Percentiles rank a stretch among this genome's conserved stretches.
Evolutionary conservation across 2,888 invertebrate species (phyloP).

Genomic region (Lasioglossum malachurum): DNA sequence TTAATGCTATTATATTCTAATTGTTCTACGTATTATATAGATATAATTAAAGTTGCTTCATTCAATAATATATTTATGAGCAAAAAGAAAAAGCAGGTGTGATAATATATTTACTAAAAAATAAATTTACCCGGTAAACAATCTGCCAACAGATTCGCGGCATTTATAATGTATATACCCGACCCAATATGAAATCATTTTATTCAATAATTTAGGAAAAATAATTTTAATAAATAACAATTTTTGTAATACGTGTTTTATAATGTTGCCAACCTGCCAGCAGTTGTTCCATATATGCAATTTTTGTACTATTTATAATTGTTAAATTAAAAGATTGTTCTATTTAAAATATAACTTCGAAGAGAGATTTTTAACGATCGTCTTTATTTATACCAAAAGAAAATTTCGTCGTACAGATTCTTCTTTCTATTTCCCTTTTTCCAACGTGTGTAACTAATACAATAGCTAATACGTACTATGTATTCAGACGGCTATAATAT

Average conservation of each 20-base stretch:
- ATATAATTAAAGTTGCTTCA: neutral
- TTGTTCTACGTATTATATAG: neutral
- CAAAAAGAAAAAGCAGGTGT: neutral
- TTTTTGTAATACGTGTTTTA: too few species aligned
- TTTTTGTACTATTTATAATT: neutral
- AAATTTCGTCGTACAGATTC: slow-evolving; percentile 41
- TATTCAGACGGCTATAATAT: slow-evolving; percentile 22
- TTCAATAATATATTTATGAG: neutral
- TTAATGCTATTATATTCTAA: neutral
- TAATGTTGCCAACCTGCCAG: too few species aligned
- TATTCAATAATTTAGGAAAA: too few species aligned
- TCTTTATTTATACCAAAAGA: slow-evolving; percentile 58
- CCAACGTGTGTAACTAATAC: slow-evolving; percentile 20
- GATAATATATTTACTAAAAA: neutral
- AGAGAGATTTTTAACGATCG: slow-evolving; percentile 24
- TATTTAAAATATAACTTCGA: neutral
- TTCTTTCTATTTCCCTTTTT: slow-evolving; percentile 2
- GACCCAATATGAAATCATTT: too few species aligned
- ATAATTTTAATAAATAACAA: too few species aligned
- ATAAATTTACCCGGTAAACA: neutral
- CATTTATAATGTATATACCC: too few species aligned
- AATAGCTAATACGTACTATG: slow-evolving; percentile 17
- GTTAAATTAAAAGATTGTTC: neutral
- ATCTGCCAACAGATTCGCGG: too few species aligned
- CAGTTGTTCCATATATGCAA: neutral